Percentiles rank a stretch among this genome's conserved stretches.
Conservation (phyloP, 2,888 invertebrate genomes). For the Nezara viridula region DNA sequence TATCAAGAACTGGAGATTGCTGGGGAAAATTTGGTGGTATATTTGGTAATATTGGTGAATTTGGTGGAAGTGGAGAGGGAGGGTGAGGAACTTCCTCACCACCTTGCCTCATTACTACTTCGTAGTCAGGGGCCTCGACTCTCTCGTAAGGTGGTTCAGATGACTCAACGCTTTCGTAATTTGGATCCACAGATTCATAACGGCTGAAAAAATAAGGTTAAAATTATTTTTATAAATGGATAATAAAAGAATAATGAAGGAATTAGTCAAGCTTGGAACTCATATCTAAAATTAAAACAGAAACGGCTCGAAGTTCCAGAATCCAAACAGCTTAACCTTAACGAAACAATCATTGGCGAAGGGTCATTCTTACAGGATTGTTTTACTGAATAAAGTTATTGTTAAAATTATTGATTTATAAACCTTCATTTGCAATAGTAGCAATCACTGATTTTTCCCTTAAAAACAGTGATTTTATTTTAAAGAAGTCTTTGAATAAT, state of each 20-base stretch:
- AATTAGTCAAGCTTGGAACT: not conserved
- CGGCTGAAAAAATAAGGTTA: slow-evolving; percentile 65
- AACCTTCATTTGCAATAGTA: too few species aligned
- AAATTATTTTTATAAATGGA: not conserved
- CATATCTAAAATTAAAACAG: not conserved
- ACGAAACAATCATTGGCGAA: too few species aligned
- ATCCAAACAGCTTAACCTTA: too few species aligned
- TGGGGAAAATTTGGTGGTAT: not conserved
- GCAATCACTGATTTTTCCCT: too few species aligned
- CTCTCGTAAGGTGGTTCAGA: slow-evolving; percentile 80
- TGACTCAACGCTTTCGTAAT: slow-evolving; percentile 81
- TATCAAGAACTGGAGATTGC: not conserved
- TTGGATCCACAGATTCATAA: slow-evolving; percentile 76
- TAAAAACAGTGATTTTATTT: too few species aligned
- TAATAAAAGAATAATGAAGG: not conserved
- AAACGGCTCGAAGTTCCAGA: too few species aligned
- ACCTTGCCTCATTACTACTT: slow-evolving; percentile 60
- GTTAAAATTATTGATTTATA: too few species aligned
- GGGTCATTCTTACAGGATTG: too few species aligned
- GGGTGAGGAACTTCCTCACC: slow-evolving; percentile 40
- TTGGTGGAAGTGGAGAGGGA: not conserved
- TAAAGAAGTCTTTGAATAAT: too few species aligned
- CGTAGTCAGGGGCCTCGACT: slow-evolving; percentile 67
- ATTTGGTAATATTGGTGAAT: not conserved
- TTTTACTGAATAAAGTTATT: too few species aligned